These are phyloP conservation scores for Caenorhabditis sp. DNA, from an alignment of 2,888 invertebrate genomes.

Conservation along the genomic window DNA sequence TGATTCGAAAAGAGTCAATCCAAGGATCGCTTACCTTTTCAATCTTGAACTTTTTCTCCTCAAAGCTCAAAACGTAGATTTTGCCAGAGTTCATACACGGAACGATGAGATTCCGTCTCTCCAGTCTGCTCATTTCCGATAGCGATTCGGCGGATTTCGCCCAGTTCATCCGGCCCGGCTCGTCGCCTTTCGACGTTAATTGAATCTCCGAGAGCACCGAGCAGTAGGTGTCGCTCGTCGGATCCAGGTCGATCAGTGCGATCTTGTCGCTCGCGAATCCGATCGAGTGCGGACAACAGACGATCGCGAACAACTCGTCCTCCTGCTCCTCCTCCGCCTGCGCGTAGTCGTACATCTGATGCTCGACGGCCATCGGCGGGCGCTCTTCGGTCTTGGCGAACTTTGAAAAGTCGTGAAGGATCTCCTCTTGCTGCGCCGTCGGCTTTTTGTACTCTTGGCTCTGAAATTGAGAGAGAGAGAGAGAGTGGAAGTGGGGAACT, in stretches of 20 bases:
- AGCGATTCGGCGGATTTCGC: conserved; percentile 59
- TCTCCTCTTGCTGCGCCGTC: conserved; percentile 32
- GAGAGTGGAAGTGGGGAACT: not conserved
- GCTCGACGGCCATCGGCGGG: conserved; percentile 57
- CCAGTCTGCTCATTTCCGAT: conserved; percentile 58
- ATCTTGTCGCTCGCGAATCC: conserved; percentile 54
- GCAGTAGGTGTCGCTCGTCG: conserved; percentile 49
- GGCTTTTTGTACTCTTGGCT: conserved; percentile 53
- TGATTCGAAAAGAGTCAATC: no score
- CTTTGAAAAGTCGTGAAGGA: conserved; percentile 35
- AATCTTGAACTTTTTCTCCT: conserved; percentile 41
- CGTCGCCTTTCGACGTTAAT: conserved; percentile 58
- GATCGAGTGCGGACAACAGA: conserved; percentile 56
- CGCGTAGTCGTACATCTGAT: conserved; percentile 54
- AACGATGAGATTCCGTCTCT: conserved; percentile 87
- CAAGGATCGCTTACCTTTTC: conserved; percentile 46
- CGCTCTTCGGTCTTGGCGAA: conserved; percentile 50
- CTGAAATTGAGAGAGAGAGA: conserved; percentile 16
- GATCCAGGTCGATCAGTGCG: conserved; percentile 58
- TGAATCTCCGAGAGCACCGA: conserved; percentile 44
- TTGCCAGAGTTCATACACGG: conserved; percentile 89
- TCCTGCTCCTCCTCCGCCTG: conserved; percentile 46
- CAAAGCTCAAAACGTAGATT: conserved; percentile 87
- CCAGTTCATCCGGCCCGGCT: conserved; percentile 69
- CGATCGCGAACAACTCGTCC: conserved; percentile 40